Evolutionary conservation across 1,140 invertebrate species (phyloP), one percentile per base, ranked within the genome.

Genomic region (Aphelenchoides fujianensis): DNA sequence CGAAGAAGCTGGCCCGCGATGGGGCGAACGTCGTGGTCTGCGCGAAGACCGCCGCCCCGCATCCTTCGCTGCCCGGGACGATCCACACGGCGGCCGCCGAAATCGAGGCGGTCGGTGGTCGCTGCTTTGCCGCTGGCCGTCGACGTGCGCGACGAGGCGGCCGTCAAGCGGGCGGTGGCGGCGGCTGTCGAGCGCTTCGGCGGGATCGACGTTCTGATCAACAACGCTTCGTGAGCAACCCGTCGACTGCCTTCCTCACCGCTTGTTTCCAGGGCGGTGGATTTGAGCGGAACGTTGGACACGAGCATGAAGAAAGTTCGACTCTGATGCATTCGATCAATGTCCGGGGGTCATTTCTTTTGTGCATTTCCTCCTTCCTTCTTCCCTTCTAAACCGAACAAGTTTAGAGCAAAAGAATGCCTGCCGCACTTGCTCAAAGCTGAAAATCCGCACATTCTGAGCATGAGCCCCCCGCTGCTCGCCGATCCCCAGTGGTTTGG

Each of bases 251-350:
- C 16, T 97, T 94, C 0, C 82, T 89, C 1, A 86, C 89, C 0
- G 95, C 94, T 0, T 90, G 88, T 88, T 80, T 87, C 93, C 19
- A 95, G 93, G 81, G 95, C 96, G n/a, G 98, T 98, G 79, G 91
- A 90, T 28, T 87, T 98, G 23, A 94, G 93, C 0, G 88, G 88
- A 9, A 98, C 95, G 23, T 36, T 76, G 52, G 68, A 76, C 0
- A 97, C 94, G 0, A 90, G 93, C 23, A 97, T 98, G 94, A 98
- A 98, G 86, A n/a, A n/a, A 88, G 88, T 86, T 97, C 93, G 81
- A 94, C 96, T 85, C 86, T 96, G 19, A 96, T 96, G 94, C 91
- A 96, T 81, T 88, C 89, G 68, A 91, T 96, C 69, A 97, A 96
- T 85, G 90, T 91, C 0, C 88, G 94, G 78, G 94, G 94, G 75